Evolutionary conservation across 2,888 invertebrate species (phyloP), one percentile per base, ranked within the genome.

Genomic region (Chloromyia formosa): DNA sequence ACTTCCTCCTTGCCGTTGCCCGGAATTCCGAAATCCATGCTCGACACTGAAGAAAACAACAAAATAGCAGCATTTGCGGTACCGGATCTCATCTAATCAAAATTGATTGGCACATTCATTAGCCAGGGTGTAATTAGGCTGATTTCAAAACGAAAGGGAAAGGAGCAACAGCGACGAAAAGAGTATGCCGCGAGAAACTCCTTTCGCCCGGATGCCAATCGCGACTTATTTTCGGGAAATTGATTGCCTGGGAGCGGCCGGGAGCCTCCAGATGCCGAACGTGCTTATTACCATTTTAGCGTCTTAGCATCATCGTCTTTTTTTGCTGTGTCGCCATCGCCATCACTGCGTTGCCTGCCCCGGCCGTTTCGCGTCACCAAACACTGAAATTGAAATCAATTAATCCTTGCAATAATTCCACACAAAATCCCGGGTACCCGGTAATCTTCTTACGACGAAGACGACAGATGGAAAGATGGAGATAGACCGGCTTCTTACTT

Each of bases 301-400:
- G 20, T 20, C 23, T 10, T n/a, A 20, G 60, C 27, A 35, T 60
- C n/a, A 40, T 22, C 58, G 58, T 45, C n/a, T 18, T 35, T 35
- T 35, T 7, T n/a, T 56, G 69, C 49, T 40, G 56, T 64, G 66
- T 69, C 69, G 69, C 54, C 69, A 72, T 22, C 49, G 23, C 14
- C 23, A 27, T 58, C n/a, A 1, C 42, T 16, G 27, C 7, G 2
- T 4, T 27, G n/a, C 1, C 23, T 35, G n/a, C 49, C 45, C 16
- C 56, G 16, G 35, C 16, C 69, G 40, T 56, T 68, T 49, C 66
- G 74, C 23, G 72, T 45, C 27, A 35, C 66, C 23, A 18, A 61
- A 56, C 53, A 49, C 53, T 61, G 40, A 76, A 76, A 76, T 76
- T 76, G 74, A 76, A 76, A 76, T 76, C 76, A 76, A 76, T 76